Evolutionary conservation across 2,797 vertebrate species (phyloP).

Genomic region (Cheirogaleus major): DNA sequence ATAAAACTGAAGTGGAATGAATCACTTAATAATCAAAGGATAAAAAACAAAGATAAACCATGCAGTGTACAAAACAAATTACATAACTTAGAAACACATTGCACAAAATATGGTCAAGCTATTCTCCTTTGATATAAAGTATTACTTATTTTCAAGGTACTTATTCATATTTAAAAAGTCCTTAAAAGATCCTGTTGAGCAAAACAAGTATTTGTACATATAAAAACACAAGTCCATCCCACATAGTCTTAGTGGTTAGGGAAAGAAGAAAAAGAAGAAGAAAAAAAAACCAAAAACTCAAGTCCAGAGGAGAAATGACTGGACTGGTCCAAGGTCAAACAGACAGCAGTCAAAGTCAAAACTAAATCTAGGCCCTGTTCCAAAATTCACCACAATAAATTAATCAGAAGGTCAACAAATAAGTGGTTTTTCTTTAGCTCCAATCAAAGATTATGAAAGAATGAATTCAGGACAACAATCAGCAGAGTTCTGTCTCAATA

Average conservation of each 20-base stretch:
- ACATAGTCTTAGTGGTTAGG: background rate
- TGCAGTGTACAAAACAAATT: conserved; percentile 10
- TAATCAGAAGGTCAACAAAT: conserved; percentile 39
- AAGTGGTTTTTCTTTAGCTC: conserved; percentile 34
- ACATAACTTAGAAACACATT: conserved; percentile 16
- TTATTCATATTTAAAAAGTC: conserved; percentile 5
- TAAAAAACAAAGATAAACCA: conserved; percentile 42
- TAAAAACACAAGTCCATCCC: conserved; percentile 19
- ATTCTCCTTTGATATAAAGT: background rate
- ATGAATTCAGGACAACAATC: conserved; percentile 21
- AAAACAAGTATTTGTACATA: conserved; percentile 45
- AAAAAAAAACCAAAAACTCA: background rate
- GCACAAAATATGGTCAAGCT: conserved; percentile 42
- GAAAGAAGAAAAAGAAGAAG: background rate
- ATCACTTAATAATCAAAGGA: background rate
- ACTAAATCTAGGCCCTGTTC: background rate
- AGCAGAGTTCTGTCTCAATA: background rate
- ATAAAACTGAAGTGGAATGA: conserved; percentile 11
- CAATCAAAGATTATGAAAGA: conserved; percentile 4
- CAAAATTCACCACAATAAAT: conserved; percentile 39
- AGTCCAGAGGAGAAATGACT: conserved; percentile 11
- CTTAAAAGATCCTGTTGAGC: background rate
- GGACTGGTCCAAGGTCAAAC: conserved; percentile 1
- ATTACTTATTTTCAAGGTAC: conserved; percentile 37
- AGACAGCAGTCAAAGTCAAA: conserved; percentile 18